Conservation (phyloP, 2,888 invertebrate genomes). For the Cephonodes hylas region DNA sequence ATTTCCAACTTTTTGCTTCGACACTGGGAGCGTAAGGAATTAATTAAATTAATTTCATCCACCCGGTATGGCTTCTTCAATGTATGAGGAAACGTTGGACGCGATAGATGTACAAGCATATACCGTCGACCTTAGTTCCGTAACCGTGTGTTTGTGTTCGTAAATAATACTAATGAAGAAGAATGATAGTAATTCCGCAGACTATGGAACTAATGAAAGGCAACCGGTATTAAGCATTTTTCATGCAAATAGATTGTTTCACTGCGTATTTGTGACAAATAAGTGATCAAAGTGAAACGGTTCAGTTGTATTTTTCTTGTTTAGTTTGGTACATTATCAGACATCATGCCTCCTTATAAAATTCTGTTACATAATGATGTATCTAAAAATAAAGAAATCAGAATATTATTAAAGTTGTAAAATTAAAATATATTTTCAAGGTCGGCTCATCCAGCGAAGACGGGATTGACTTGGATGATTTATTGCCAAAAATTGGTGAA, state of each 20-base stretch:
- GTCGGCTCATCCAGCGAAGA: conserved; percentile 35
- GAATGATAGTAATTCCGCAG: conserved; percentile 37
- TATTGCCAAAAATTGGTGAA: conserved; percentile 92
- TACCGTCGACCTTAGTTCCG: conserved; percentile 15
- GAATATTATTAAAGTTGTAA: neutral
- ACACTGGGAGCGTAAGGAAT: conserved; percentile 44
- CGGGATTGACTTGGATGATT: conserved; percentile 90
- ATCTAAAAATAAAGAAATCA: neutral
- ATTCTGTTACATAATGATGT: no score
- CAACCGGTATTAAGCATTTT: conserved; percentile 41
- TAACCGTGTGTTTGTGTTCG: conserved; percentile 22
- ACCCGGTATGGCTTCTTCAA: conserved; percentile 61
- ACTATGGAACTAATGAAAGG: conserved; percentile 49
- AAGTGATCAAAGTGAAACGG: neutral
- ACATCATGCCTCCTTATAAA: no score
- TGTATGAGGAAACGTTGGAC: neutral
- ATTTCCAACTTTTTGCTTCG: conserved; percentile 18
- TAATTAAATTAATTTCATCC: conserved; percentile 67
- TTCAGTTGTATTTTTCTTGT: no score
- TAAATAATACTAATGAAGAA: conserved; percentile 40
- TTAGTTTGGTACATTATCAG: no score
- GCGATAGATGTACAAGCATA: neutral
- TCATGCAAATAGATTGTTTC: neutral
- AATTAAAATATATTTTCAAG: neutral
- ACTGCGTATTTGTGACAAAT: neutral